These are phyloP conservation scores for Phania funesta DNA, from an alignment of 2,888 invertebrate species.

Conservation along the genomic window DNA sequence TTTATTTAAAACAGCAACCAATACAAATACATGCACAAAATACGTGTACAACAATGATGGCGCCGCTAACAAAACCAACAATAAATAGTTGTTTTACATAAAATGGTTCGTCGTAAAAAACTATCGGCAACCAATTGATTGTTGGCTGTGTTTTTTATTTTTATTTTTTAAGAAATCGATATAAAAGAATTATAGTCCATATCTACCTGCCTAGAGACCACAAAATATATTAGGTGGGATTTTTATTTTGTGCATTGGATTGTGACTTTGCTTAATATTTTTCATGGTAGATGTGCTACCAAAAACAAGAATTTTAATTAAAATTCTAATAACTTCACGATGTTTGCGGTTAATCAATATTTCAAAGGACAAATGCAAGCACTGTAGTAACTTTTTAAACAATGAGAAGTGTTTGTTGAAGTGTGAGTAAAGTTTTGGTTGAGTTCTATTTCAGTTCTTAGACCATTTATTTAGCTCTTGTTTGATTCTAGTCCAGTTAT, in stretches of 20 bases:
- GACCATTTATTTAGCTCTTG: no score
- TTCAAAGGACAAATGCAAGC: no score
- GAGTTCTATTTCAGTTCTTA: no score
- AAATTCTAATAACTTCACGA: not conserved
- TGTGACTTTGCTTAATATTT: not conserved
- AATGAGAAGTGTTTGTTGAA: no score
- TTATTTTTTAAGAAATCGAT: not conserved
- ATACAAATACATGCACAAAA: not conserved
- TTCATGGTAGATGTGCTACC: not conserved
- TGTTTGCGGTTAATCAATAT: conserved; percentile 2
- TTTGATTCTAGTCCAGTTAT: no score
- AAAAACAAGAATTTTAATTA: conserved; percentile 42
- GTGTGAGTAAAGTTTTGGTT: no score
- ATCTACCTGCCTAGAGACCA: conserved; percentile 10
- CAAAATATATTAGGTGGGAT: conserved; percentile 23
- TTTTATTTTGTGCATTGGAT: not conserved
- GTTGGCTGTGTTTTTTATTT: conserved; percentile 1
- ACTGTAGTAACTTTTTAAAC: no score
- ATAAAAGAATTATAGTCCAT: not conserved
- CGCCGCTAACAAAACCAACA: conserved; percentile 12
- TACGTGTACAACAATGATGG: conserved; percentile 29
- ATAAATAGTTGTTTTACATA: conserved; percentile 21
- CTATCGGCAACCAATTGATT: conserved; percentile 40
- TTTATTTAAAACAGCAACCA: conserved; percentile 39
- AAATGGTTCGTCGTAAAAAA: conserved; percentile 32